Evolutionary conservation across 2,113 vertebrate species (phyloP).

Genomic region (Parus major): DNA sequence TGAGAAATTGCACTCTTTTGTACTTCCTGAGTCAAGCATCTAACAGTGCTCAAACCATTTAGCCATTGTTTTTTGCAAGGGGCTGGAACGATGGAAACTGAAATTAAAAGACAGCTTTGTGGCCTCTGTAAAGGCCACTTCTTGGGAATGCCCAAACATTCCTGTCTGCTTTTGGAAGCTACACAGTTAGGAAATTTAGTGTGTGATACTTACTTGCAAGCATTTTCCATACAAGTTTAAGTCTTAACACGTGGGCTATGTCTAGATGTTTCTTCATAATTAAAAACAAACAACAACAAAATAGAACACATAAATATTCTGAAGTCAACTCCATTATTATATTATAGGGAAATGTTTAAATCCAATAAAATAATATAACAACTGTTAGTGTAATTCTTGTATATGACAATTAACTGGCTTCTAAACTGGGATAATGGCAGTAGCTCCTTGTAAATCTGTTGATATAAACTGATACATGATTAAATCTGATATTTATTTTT

Average conservation of each 20-base stretch:
- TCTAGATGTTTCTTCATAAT: background rate
- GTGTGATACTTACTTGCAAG: background rate
- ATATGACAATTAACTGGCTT: background rate
- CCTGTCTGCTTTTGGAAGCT: background rate
- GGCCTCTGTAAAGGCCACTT: background rate
- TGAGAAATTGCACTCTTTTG: conserved; percentile 23
- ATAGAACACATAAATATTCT: background rate
- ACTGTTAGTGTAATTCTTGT: background rate
- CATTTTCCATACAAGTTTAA: background rate
- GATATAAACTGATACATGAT: background rate
- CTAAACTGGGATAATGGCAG: background rate
- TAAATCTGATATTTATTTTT: background rate
- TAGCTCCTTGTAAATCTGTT: background rate
- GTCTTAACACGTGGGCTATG: background rate
- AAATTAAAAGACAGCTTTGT: background rate
- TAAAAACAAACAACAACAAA: background rate
- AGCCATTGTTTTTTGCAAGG: conserved; percentile 4
- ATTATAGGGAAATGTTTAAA: background rate
- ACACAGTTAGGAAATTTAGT: background rate
- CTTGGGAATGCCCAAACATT: background rate
- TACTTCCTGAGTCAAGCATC: background rate
- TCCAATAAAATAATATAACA: background rate
- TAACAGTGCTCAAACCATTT: background rate
- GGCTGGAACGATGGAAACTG: background rate
- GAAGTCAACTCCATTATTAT: background rate